A percentile compares a stretch with the other conserved stretches of the same genome.
phyloP scores from a whole-genome alignment of 2,888 invertebrate species.

The Meteorus cinctellus region DNA sequence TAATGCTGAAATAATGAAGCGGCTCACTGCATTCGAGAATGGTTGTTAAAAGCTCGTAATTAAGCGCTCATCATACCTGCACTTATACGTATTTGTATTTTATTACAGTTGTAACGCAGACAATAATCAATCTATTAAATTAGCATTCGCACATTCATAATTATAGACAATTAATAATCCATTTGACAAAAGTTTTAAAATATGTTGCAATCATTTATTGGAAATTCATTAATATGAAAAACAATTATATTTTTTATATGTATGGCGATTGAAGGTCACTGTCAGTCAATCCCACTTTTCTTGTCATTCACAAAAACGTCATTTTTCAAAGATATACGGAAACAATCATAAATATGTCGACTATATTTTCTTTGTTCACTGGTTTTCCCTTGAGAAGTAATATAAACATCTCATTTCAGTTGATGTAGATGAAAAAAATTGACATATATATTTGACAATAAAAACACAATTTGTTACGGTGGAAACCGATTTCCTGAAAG shows the following conservation, averaged over 20 bases:
- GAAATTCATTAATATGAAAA: no score
- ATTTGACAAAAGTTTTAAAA: no score
- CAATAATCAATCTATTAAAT: background rate
- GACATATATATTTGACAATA: background rate
- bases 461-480: background rate
- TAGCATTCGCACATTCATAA: background rate
- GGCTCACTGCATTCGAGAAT: slow-evolving; percentile 53
- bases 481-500: background rate
- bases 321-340: no score
- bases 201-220: no score
- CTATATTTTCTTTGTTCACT: no score
- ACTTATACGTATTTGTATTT: background rate
- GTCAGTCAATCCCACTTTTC: no score
- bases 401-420: background rate
- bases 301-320: no score
- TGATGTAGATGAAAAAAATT: background rate
- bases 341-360: no score
- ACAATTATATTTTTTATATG: no score
- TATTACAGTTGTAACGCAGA: background rate
- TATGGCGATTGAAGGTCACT: no score
- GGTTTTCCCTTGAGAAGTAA: background rate
- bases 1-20: slow-evolving; percentile 64
- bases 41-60: slow-evolving; percentile 53
- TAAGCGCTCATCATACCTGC: slow-evolving; percentile 38
- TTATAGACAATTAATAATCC: no score